A percentile compares a stretch with the other conserved stretches of the same genome.
Conservation (phyloP, 2,113 vertebrate genomes). For the Puntigrus tetrazona region DNA sequence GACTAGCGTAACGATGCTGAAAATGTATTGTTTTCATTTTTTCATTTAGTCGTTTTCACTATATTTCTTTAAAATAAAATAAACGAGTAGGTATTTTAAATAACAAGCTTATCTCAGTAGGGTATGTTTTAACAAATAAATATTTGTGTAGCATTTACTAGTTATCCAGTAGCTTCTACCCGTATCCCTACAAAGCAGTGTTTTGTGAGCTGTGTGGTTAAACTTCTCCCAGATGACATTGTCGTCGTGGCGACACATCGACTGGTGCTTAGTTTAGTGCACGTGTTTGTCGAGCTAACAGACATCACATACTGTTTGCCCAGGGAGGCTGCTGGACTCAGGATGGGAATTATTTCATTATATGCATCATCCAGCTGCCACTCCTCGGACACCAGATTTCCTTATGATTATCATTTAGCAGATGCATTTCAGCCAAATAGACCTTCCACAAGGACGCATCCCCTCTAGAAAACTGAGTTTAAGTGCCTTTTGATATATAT, state of each 20-base stretch:
- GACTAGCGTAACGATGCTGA: neutral
- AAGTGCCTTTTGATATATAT: neutral
- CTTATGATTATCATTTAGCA: neutral
- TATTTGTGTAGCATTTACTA: too few relatives aligned
- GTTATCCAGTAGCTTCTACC: too few relatives aligned
- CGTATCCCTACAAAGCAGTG: neutral
- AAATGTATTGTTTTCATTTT: too few relatives aligned
- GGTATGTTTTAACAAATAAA: too few relatives aligned
- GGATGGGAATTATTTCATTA: conserved; percentile 36
- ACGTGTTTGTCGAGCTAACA: conserved; percentile 52
- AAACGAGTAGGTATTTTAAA: too few relatives aligned
- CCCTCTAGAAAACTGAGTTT: neutral
- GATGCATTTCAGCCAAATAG: neutral
- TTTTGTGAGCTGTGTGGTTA: conserved; percentile 5
- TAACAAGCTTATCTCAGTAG: too few relatives aligned
- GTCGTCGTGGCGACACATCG: conserved; percentile 1
- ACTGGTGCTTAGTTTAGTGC: conserved; percentile 6
- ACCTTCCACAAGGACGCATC: neutral
- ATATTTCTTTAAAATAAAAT: too few relatives aligned
- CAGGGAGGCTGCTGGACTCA: conserved; percentile 39
- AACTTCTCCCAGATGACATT: conserved; percentile 17
- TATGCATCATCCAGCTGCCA: conserved; percentile 19
- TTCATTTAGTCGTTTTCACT: too few relatives aligned
- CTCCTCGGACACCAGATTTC: neutral
- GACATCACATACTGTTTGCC: conserved; percentile 40